Evolutionary conservation across 2,113 vertebrate genomes (phyloP), one percentile per base, ranked within the genome.

Genomic region (Tragelaphus scriptus): DNA sequence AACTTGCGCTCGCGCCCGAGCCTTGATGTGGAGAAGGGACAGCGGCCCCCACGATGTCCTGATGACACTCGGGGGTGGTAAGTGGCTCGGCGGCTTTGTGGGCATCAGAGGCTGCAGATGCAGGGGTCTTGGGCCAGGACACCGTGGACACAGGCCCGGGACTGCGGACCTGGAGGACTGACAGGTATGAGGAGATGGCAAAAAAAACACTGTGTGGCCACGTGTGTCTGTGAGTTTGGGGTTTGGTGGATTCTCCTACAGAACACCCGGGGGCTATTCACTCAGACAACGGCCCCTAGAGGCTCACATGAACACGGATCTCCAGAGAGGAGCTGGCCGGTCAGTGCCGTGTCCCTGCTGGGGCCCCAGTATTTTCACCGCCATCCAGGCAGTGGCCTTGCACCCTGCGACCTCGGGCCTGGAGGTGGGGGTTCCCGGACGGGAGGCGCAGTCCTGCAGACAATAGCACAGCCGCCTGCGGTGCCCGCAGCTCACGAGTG

Each of bases 401-500:
- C 15, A 17, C 36, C 5, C 25, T 0, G 1, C 1, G 7, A 40
- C 4, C 19, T 36, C 5, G 1, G 14, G 55, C 55, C 23, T 5
- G 14, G 55, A 25, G 19, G 32, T 56, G 82, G 8, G 25, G n/a
- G 53, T 56, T 58, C 23, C 10, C 0, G 2, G 53, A 58, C 4
- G 1, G 55, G n/a, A 26, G 13, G 14, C 1, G 0, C 2, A 0
- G 53, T 3, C 53, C 19, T 58, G 23, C 32, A 56, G 82, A 40
- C 6, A 25, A 26, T 10, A 36, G 9, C 16, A 0, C 0, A 1
- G 17, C 51, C 1, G 0, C 17, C 80, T 15, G 17, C 2, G 0
- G 49, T 82, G 49, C 16, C 49, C 80, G 23, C 5, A 32, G 14
- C 49, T 36, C 63, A n/a, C 13, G 5, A 32, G 32, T 11, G 10